phyloP scores from a whole-genome alignment of 2,113 vertebrate species.

The Sapayoa aenigma region DNA sequence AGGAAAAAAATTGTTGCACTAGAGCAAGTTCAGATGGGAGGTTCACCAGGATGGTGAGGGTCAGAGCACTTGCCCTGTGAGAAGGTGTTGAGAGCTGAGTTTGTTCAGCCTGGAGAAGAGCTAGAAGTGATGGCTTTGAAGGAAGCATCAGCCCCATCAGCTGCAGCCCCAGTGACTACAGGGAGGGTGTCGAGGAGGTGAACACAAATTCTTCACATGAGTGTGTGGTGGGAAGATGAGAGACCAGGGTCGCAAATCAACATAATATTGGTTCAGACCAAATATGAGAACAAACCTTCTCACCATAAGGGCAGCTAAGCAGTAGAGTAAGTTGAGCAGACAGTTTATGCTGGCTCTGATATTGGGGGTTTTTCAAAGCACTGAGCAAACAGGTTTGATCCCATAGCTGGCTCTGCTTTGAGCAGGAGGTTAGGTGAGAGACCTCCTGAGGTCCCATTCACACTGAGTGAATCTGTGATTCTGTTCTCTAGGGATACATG shows the following conservation, averaged over 20 bases:
- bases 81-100: neutral
- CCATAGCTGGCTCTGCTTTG: neutral
- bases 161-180: neutral
- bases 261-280: neutral
- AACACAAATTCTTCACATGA: neutral
- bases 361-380: neutral
- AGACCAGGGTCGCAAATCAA: neutral
- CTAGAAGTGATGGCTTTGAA: neutral
- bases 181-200: neutral
- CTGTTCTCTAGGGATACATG: neutral
- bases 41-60: neutral
- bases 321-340: neutral
- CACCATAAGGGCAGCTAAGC: neutral
- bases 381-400: neutral
- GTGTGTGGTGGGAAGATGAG: neutral
- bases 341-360: neutral
- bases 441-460: neutral
- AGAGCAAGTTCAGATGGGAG: rapidly evolving
- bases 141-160: no score
- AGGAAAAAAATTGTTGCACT: neutral
- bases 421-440: neutral
- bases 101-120: neutral
- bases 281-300: neutral
- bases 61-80: neutral
- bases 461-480: neutral